Base-by-base conservation (phyloP, 2,888 invertebrate genomes). In the Drosophila melanocephala region DNA sequence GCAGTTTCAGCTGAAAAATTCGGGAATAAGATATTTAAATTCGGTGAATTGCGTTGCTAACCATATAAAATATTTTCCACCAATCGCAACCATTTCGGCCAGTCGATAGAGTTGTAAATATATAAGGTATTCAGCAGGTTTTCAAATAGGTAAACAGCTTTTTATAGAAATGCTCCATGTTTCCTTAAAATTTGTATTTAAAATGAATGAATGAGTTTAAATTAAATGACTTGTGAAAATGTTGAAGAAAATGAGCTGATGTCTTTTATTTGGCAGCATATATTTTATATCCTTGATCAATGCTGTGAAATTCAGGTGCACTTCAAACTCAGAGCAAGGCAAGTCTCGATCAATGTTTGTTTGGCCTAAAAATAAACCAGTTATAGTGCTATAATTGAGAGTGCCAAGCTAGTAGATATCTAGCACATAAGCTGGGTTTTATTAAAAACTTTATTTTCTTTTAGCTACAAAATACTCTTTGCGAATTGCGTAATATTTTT, bases 231-330 rank as follows among this genome's bases (percentile, higher is more conserved):
- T 2, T 28, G 16, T 26, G 22, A 26, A 10, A 10, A 5, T 42
- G 10, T 5, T n/a, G 42, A 42, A 10, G 5, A 19, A 42, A n/a
- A 42, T 42, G 19, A 50, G 9, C 26, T 26, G 14, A 26, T 50
- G 14, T 26, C 47, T 47, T 47, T 28, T 12, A 28, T 5, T 26
- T 28, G 26, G 26, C 16, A 0, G 50, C 26, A 26, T 9, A 26
- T 16, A 50, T 22, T 22, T 22, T 5, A 12, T 22, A 44, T 16
- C 19, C 9, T 28, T 30, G 9, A 52, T 12, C 6, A n/a, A n/a
- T 7, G 22, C 22, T 28, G 16, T 19, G 51, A 52, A 66, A 47
- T 52, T 76, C 63, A 66, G 76, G 61, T 68, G 64, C 64, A 59
- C 52, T 57, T 19, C 35, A 12, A 35, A 52, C 33, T 16, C 55